Base-by-base conservation (phyloP, 2,113 vertebrate species). In the Cairina moschata region DNA sequence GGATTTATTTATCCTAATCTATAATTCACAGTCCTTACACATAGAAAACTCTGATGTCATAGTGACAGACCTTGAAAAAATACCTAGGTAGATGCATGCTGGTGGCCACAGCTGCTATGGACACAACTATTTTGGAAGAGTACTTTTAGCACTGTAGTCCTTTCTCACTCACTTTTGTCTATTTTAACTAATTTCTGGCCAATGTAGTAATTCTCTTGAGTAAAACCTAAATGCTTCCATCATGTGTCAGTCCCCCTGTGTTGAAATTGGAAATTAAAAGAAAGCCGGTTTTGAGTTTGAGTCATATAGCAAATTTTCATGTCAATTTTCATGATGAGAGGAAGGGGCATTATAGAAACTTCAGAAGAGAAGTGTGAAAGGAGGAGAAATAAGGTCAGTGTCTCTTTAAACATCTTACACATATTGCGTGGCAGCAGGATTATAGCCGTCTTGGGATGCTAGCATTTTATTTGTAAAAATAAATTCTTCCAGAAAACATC, bases 391-490 rank as follows among this genome's bases (percentile, higher is more conserved):
- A 38, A 80, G 8, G 20, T 26, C 34, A 56, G 22, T 18, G 32
- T 60, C 23, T 20, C 88, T 96, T 96, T 90, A 88, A 97, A 78
- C 68, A 16, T 74, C 60, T 88, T 34, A 5, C 13, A 29, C 11
- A 40, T 34, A 13, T 79, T 89, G 21, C 5, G 6, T 25, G 50
- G 76, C 65, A 90, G 52, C 22, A 86, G 48, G 56, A 46, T 67
- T 65, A 12, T 20, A 71, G 67, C 55, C 76, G 29, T n/a, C 69
- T 94, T 56, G 40, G 65, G 86, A 68, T 84, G 69, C 79, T 60
- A 95, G 65, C 58, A 62, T 86, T 96, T 93, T 93, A 81, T 90
- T 94, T 94, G 75, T 81, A 95, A 95, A 95, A 94, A 91, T 83
- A 81, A 88, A 88, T 91, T 91, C 42, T 77, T 88, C 29, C 58